phyloP scores from a whole-genome alignment of 2,797 vertebrate genomes.

The Pachyuromys duprasi region DNA sequence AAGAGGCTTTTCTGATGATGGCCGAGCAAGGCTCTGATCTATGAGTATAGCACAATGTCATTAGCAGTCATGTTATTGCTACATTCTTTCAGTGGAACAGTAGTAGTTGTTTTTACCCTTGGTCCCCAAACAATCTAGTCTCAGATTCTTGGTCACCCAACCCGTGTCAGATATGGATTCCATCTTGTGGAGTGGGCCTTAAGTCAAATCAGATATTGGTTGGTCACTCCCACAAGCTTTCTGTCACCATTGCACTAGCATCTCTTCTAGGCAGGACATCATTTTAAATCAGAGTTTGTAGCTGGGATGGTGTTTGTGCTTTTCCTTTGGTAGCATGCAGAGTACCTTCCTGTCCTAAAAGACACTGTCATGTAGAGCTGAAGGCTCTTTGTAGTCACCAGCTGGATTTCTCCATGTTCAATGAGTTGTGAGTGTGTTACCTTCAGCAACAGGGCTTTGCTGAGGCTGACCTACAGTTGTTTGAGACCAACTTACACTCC shows the following conservation, averaged over 20 bases:
- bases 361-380: neutral
- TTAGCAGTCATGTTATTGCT: neutral
- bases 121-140: no score
- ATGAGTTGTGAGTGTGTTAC: neutral
- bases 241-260: neutral
- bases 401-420: neutral
- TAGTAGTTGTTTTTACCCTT: neutral
- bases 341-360: neutral
- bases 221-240: neutral
- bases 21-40: neutral
- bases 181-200: neutral
- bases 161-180: no score
- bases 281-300: neutral
- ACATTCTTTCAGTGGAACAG: neutral
- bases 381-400: neutral
- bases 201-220: neutral
- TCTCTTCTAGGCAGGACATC: neutral
- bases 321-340: neutral
- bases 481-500: neutral
- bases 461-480: neutral
- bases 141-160: neutral
- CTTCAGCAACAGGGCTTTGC: neutral
- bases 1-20: neutral
- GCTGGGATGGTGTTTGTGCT: neutral
- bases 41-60: neutral